A percentile compares a stretch with the other conserved stretches of the same genome.
phyloP scores from a whole-genome alignment of 2,888 invertebrate genomes.

The Epirrhoe tristata region DNA sequence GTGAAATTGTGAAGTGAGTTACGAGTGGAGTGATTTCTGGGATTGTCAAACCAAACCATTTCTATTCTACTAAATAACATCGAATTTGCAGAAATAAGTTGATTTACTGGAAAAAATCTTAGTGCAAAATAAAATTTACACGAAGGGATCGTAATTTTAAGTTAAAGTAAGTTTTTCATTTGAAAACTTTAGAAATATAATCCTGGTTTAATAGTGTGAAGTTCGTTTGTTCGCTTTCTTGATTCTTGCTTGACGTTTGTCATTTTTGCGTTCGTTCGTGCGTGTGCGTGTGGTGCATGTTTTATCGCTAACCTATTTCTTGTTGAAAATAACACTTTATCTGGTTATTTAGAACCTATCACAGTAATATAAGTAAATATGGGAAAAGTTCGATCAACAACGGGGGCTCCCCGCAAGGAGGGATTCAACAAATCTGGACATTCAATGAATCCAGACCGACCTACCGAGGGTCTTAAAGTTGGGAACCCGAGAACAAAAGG shows the following conservation, averaged over 20 bases:
- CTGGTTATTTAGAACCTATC: not conserved
- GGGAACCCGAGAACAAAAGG: conserved; percentile 94
- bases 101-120: not conserved
- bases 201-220: conserved; percentile 9
- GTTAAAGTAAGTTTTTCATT: not conserved
- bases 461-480: conserved; percentile 91
- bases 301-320: conserved; percentile 16
- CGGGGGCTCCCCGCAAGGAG: conserved; percentile 92
- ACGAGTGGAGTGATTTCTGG: no score
- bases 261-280: conserved; percentile 2
- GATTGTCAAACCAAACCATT: no score
- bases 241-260: conserved; percentile 4
- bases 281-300: conserved; percentile 1
- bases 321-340: conserved; percentile 21
- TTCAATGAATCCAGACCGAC: conserved; percentile 97
- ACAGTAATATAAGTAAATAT: conserved; percentile 68
- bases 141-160: not conserved
- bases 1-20: no score
- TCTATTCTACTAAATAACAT: no score
- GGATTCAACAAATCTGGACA: conserved; percentile 94
- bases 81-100: not conserved
- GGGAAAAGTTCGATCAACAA: conserved; percentile 90
- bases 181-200: not conserved
- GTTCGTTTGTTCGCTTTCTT: conserved; percentile 14
- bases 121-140: not conserved